Base-by-base conservation (phyloP, 2,113 vertebrate genomes). In the Xiphias gladius region DNA sequence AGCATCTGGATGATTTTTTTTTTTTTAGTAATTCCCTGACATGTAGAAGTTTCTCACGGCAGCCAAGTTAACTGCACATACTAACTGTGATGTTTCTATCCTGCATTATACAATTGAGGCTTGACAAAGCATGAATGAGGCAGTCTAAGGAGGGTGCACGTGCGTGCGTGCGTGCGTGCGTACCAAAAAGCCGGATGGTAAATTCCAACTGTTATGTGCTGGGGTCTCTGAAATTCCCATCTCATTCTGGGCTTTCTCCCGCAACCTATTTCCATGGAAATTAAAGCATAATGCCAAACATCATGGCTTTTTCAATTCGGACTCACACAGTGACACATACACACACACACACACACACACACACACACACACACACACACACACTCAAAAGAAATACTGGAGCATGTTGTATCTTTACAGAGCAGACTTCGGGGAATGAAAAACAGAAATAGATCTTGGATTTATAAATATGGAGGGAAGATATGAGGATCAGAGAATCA, bases 191-290 rank as follows among this genome's bases (percentile, higher is more conserved):
- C 66, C 1, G 19, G 13, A 58, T 79, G 54, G 35, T 79, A 72
- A 83, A 91, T 80, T 91, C 76, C 68, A 41, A 77, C 46, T 72
- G 83, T 48, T 80, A 64, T 71, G 54, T 65, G 19, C 57, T n/a
- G 75, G 35, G 48, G 72, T 48, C 66, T 85, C 81, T 79, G 72
- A 63, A 79, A 80, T 80, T 83, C 75, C 73, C 76, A 80, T 84
- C 62, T 88, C 80, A 76, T 85, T 87, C 73, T 50, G 76, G 73
- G 64, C 73, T 6, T 61, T 83, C 80, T 73, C 43, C 76, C 2
- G 8, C 73, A 88, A 76, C 84, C 77, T 59, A 91, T 93, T 89
- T 91, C 79, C 83, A 91, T 91, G 80, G 82, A 93, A 91, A 92
- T 89, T 66, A 90, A 84, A 84, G 68, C 19, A 30, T 88, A 75